Conservation (phyloP, 2,113 vertebrate genomes). For the Perccottus glenii region DNA sequence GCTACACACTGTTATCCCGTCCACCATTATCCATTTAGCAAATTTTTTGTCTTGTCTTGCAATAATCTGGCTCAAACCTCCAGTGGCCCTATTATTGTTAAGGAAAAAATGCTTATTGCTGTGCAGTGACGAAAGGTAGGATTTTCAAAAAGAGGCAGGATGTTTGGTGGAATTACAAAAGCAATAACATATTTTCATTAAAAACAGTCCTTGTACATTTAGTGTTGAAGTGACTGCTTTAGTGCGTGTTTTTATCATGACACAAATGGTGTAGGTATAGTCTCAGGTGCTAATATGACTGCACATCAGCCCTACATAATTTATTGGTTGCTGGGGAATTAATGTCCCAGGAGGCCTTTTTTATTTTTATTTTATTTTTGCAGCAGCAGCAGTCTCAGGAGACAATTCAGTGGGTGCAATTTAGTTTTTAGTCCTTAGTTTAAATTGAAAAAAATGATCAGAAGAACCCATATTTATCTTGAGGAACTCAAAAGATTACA, state of each 20-base stretch:
- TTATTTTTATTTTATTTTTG: constrained; percentile 54
- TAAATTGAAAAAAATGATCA: constrained; percentile 15
- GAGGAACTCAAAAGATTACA: not conserved
- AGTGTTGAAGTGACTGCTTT: constrained; percentile 13
- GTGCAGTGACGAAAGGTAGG: constrained; percentile 31
- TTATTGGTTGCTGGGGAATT: constrained; percentile 57
- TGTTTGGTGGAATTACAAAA: constrained; percentile 33
- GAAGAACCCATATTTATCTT: constrained; percentile 8
- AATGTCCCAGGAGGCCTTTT: constrained; percentile 49
- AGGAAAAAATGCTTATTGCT: constrained; percentile 73
- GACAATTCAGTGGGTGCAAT: constrained; percentile 29
- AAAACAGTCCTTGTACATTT: constrained; percentile 12
- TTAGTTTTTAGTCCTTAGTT: constrained; percentile 29
- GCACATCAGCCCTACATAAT: constrained; percentile 70
- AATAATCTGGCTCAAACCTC: constrained; percentile 70
- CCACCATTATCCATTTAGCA: constrained; percentile 76
- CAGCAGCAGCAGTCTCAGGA: constrained; percentile 51
- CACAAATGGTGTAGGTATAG: constrained; percentile 12
- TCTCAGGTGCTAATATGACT: constrained; percentile 36
- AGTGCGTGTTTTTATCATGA: constrained; percentile 21
- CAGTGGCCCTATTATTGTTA: constrained; percentile 73
- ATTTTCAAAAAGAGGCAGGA: constrained; percentile 47
- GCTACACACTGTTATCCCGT: constrained; percentile 46
- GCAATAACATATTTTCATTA: constrained; percentile 18
- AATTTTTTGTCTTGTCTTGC: constrained; percentile 72